These are phyloP conservation scores for Vespertilio murinus DNA, from an alignment of 2,797 vertebrate genomes.

Conservation along the genomic window DNA sequence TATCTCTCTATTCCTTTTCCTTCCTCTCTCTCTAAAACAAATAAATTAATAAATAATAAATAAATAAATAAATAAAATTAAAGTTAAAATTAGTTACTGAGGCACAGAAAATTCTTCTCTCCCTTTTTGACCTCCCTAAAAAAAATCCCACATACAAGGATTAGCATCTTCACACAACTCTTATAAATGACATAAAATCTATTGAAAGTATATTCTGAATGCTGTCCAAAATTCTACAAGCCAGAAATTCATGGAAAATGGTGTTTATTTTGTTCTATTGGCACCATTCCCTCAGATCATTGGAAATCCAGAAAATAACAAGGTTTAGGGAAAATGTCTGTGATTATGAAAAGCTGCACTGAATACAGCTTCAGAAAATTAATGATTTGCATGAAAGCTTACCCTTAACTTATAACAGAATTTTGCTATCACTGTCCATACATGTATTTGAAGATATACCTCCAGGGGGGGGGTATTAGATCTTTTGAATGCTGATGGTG, in stretches of 20 bases:
- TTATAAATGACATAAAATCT: slow-evolving; percentile 22
- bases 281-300: background rate
- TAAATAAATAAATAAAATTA: too few relatives aligned
- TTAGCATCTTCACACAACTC: background rate
- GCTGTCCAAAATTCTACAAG: background rate
- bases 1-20: too few relatives aligned
- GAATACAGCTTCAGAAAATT: background rate
- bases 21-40: too few relatives aligned
- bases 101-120: background rate
- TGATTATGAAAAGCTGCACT: background rate
- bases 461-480: background rate
- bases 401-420: background rate
- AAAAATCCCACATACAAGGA: background rate
- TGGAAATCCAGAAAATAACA: slow-evolving; percentile 36
- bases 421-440: background rate
- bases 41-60: too few relatives aligned
- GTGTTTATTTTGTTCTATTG: slow-evolving; percentile 34
- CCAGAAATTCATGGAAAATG: slow-evolving; percentile 16
- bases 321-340: background rate
- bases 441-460: background rate
- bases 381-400: background rate
- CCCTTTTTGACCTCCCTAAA: background rate
- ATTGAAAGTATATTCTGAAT: background rate
- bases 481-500: background rate
- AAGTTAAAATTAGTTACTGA: background rate